Base-by-base conservation (phyloP, 2,888 invertebrate genomes). In the Pollenia griseotomentosa region DNA sequence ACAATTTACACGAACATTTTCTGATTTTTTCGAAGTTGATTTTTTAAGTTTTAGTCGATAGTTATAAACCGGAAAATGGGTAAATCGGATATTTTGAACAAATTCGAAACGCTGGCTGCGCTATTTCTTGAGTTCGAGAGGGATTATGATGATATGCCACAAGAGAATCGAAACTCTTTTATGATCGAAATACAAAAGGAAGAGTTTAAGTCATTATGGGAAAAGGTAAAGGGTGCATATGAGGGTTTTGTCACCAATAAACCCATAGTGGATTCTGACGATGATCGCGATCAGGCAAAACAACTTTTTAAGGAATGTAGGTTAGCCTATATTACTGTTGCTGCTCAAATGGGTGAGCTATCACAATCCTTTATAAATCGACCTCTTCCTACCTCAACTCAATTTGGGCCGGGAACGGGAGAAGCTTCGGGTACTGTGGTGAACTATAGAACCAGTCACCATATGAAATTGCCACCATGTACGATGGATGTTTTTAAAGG, bases 331-430 rank as follows among this genome's bases (percentile, higher is more conserved):
- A 33, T 59, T 59, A 23, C 59, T 12, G 9, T 19, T 42, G 63
- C 63, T 14, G 63, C 63, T 33, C 42, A 14, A 42, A 40, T 63
- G n/a, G 63, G 63, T n/a, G 40, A n/a, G 42, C n/a, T 63, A 2
- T 10, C 63, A 12, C 63, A 42, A 42, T 42, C 63, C 2, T 63
- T 63, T 61, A 23, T 57, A 10, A 57, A 19, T 23, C 5, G 19
- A 16, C 23, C 51, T 12, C 12, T 6, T 51, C n/a, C 51, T n/a
- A n/a, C 51, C 51, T 51, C 51, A 5, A 51, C 51, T 51, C 14
- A 19, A 19, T 19, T 51, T 51, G 23, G 23, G 11, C 33, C 19
- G 2, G 19, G 19, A 2, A 19, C 19, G 1, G 19, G 19, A 19
- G 19, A 19, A 19, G 19, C 19, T 19, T 19, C 19, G 2, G 19